These are phyloP conservation scores for Lochmaea crataegi DNA, from an alignment of 2,888 invertebrate species.

Conservation along the genomic window DNA sequence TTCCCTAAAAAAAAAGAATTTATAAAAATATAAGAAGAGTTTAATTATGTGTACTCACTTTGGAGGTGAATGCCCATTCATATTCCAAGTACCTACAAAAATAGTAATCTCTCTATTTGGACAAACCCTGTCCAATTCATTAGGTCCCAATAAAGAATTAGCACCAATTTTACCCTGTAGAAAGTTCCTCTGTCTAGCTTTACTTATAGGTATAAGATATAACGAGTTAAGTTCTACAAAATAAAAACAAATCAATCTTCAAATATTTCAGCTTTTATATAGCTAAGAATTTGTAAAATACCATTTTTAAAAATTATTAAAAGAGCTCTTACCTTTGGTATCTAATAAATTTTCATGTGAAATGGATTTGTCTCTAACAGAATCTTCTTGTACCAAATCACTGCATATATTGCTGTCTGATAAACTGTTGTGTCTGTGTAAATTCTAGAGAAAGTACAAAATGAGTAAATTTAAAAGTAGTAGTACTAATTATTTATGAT, in stretches of 20 bases:
- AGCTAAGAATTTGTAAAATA: no score
- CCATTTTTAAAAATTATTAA: background rate
- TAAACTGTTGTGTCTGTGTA: slow-evolving; percentile 59
- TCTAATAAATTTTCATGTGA: slow-evolving; percentile 62
- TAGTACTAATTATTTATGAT: background rate
- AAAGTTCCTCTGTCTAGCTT: slow-evolving; percentile 84
- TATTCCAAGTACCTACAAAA: slow-evolving; percentile 96
- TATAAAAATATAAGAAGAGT: slow-evolving; percentile 6
- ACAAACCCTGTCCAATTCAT: slow-evolving; percentile 87
- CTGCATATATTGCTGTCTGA: slow-evolving; percentile 59
- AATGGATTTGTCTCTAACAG: slow-evolving; percentile 58
- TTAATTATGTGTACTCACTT: slow-evolving; percentile 68
- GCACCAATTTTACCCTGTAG: slow-evolving; percentile 84
- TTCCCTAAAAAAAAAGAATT: slow-evolving; percentile 69
- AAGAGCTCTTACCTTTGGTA: slow-evolving; percentile 16
- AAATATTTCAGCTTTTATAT: background rate
- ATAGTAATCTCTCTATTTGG: slow-evolving; percentile 87
- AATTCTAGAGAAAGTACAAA: slow-evolving; percentile 42
- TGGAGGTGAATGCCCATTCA: slow-evolving; percentile 90
- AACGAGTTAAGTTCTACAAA: slow-evolving; percentile 46
- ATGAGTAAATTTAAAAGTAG: background rate
- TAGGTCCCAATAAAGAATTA: slow-evolving; percentile 83
- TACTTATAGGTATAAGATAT: slow-evolving; percentile 84
- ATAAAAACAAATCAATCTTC: background rate
- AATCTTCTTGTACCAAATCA: slow-evolving; percentile 48